Percentiles rank a stretch among this genome's conserved stretches.
These are phyloP conservation scores for Berghia stephanieae DNA, from an alignment of 1,140 invertebrate species.

Conservation along the genomic window DNA sequence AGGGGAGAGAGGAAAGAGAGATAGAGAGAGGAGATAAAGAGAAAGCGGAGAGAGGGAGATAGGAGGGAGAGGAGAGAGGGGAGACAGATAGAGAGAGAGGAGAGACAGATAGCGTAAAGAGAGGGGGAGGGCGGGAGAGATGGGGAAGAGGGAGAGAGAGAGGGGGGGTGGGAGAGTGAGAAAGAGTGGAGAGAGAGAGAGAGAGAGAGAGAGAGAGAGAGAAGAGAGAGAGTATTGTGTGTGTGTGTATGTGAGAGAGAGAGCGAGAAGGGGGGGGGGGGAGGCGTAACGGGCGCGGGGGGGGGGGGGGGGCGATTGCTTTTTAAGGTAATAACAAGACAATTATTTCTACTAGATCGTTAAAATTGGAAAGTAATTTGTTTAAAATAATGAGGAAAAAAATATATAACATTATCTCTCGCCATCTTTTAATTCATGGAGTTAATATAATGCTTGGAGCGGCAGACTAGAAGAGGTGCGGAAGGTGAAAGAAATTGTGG, in stretches of 20 bases:
- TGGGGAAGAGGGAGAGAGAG: conserved; percentile 47
- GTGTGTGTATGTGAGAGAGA: too few relatives aligned
- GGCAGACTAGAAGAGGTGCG: not conserved
- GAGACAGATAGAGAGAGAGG: too few relatives aligned
- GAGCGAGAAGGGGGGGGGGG: too few relatives aligned
- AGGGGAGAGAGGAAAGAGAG: conserved; percentile 62
- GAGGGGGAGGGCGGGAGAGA: conserved; percentile 41
- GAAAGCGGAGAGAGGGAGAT: conserved; percentile 47
- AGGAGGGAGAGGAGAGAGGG: conserved; percentile 34
- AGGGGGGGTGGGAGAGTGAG: conserved; percentile 41
- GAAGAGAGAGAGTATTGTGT: conserved; percentile 60
- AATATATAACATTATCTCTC: too few relatives aligned
- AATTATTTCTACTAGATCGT: not conserved
- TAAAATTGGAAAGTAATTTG: not conserved
- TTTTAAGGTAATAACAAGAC: not conserved
- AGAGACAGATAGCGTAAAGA: conserved; percentile 26
- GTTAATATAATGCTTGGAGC: not conserved
- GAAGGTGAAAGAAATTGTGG: not conserved
- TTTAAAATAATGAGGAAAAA: too few relatives aligned
- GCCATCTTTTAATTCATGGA: too few relatives aligned
- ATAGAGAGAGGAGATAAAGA: conserved; percentile 59
- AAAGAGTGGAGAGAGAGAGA: conserved; percentile 53
- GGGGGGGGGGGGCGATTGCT: not conserved
- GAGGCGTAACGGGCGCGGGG: too few relatives aligned
- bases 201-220: conserved; percentile 62